Percentiles rank a stretch among this genome's conserved stretches.
phyloP scores from a whole-genome alignment of 2,113 vertebrate species.

The Gallinago media region DNA sequence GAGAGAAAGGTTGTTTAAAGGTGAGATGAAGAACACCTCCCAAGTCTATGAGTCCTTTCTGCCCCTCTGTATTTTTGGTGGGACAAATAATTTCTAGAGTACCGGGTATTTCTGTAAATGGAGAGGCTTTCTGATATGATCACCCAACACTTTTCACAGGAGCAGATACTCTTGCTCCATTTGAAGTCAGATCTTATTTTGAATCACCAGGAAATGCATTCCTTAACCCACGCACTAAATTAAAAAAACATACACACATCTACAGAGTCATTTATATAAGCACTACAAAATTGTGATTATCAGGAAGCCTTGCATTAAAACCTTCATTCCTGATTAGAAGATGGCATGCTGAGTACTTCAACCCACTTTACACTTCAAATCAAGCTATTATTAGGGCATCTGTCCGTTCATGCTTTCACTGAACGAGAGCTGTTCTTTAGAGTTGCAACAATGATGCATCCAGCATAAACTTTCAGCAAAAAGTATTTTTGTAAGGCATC shows the following conservation, averaged over 20 bases:
- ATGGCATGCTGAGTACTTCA: slow-evolving; percentile 57
- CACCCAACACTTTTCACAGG: background rate
- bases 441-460: background rate
- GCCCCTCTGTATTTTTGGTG: background rate
- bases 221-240: slow-evolving; percentile 18
- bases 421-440: background rate
- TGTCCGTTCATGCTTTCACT: background rate
- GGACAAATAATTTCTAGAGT: background rate
- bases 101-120: background rate
- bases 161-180: background rate
- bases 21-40: background rate
- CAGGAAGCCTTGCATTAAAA: slow-evolving; percentile 61
- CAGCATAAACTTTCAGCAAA: background rate
- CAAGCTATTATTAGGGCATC: slow-evolving; percentile 56
- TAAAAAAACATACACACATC: slow-evolving; percentile 8
- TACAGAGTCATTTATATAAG: slow-evolving; percentile 50
- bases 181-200: background rate
- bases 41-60: background rate
- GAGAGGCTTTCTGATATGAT: background rate
- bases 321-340: slow-evolving; percentile 56
- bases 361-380: slow-evolving; percentile 41
- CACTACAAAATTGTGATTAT: slow-evolving; percentile 43
- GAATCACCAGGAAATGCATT: background rate
- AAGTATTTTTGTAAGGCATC: background rate
- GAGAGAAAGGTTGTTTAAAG: background rate